Evolutionary conservation across 2,888 invertebrate genomes (phyloP).

Genomic region (Galerucella nymphaeae): DNA sequence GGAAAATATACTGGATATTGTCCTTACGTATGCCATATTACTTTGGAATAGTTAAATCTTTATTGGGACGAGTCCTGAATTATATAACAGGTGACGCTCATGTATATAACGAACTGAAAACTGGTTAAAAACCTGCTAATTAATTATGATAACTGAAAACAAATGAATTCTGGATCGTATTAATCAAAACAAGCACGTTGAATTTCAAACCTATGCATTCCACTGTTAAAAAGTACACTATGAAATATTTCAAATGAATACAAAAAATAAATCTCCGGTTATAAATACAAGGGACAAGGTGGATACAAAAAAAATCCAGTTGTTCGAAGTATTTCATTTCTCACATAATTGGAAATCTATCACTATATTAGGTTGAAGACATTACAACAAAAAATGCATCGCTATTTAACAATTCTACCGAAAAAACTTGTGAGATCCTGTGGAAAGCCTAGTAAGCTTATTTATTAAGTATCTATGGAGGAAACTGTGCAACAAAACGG

Average conservation of each 20-base stretch:
- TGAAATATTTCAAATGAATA: slow-evolving; percentile 55
- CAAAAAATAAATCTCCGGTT: slow-evolving; percentile 25
- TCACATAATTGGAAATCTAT: neutral
- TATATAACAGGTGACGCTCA: neutral
- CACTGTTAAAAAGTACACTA: slow-evolving; percentile 58
- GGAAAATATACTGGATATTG: neutral
- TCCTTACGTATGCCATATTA: too few relatives aligned
- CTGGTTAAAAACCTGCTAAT: slow-evolving; percentile 58
- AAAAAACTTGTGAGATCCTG: too few relatives aligned
- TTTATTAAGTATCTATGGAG: too few relatives aligned
- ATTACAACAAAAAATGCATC: too few relatives aligned
- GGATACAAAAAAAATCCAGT: neutral
- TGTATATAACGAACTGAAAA: slow-evolving; percentile 48
- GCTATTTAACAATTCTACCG: too few relatives aligned
- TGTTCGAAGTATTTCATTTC: neutral
- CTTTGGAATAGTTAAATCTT: too few relatives aligned
- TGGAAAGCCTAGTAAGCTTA: too few relatives aligned
- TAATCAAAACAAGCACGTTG: slow-evolving; percentile 62
- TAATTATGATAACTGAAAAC: slow-evolving; percentile 64
- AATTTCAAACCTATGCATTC: slow-evolving; percentile 54
- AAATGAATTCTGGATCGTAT: slow-evolving; percentile 61
- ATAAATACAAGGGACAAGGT: neutral
- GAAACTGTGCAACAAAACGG: too few relatives aligned
- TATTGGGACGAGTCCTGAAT: neutral
- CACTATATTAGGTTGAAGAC: too few relatives aligned